Percentiles rank a stretch among this genome's conserved stretches.
Evolutionary conservation across 2,113 vertebrate genomes (phyloP).

Genomic region (Zootoca vivipara): DNA sequence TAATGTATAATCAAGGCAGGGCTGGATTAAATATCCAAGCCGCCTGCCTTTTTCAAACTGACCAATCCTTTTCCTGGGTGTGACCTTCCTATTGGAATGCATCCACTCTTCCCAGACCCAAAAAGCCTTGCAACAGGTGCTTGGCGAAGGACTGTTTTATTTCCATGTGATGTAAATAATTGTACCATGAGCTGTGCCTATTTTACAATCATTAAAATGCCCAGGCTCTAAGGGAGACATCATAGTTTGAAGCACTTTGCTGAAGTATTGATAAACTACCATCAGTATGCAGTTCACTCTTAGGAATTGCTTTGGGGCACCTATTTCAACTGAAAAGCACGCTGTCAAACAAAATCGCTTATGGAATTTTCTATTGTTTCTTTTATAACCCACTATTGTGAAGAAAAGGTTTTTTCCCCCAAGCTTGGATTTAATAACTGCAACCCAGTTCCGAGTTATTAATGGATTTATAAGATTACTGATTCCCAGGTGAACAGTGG

Average conservation of each 20-base stretch:
- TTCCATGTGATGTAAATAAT: background rate
- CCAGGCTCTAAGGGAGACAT: background rate
- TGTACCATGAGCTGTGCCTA: background rate
- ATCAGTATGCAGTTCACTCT: background rate
- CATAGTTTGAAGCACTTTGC: background rate
- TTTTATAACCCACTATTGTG: slow-evolving; percentile 29
- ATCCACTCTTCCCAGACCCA: too few relatives aligned
- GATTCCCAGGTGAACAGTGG: slow-evolving; percentile 6
- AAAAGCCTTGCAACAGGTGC: too few relatives aligned
- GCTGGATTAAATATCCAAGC: too few relatives aligned
- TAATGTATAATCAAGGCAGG: too few relatives aligned
- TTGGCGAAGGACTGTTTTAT: too few relatives aligned
- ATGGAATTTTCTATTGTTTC: slow-evolving; percentile 17
- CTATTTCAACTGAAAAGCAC: slow-evolving; percentile 11
- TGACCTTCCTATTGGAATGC: too few relatives aligned
- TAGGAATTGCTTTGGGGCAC: background rate
- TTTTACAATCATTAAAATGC: background rate
- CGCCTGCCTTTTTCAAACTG: too few relatives aligned
- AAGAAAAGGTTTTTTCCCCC: slow-evolving; percentile 32
- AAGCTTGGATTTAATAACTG: slow-evolving; percentile 23
- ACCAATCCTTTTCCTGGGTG: too few relatives aligned
- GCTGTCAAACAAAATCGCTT: slow-evolving; percentile 9
- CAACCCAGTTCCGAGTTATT: slow-evolving; percentile 47
- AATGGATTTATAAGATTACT: slow-evolving; percentile 46
- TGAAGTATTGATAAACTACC: background rate